Conservation (phyloP, 2,113 vertebrate species). For the Camelus dromedarius region DNA sequence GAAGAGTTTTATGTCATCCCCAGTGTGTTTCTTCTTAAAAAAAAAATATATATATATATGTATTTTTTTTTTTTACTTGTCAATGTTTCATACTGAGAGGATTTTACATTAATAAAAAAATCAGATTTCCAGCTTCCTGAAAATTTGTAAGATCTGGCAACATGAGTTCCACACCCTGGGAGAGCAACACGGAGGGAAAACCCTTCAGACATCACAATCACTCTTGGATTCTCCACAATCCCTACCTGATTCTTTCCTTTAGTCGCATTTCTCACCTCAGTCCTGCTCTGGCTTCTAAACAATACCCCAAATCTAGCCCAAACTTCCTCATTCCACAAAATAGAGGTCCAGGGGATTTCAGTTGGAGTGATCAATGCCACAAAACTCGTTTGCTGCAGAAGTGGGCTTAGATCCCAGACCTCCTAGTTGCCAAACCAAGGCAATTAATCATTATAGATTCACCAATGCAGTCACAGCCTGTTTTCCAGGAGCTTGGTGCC, state of each 20-base stretch:
- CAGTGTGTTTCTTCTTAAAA: neutral
- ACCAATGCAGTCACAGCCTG: neutral
- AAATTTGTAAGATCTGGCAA: neutral
- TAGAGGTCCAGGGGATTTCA: neutral
- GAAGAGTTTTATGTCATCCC: neutral
- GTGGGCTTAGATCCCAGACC: conserved; percentile 12
- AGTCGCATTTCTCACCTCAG: neutral
- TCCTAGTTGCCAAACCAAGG: neutral
- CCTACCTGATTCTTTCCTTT: neutral
- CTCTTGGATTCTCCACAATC: neutral
- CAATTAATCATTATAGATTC: neutral
- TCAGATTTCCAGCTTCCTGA: neutral
- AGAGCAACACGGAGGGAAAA: neutral
- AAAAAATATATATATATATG: neutral
- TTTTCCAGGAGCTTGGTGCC: neutral
- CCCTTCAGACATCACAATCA: neutral
- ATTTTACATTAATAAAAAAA: conserved; percentile 12
- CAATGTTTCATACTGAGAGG: conserved; percentile 16
- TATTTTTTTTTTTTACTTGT: neutral
- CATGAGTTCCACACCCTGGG: neutral
- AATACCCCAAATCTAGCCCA: neutral
- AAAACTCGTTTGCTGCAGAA: neutral
- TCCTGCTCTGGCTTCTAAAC: conserved; percentile 28
- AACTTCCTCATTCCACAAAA: neutral
- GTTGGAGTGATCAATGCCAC: neutral